Percentiles rank a stretch among this genome's conserved stretches.
Conservation (phyloP, 2,113 vertebrate species). For the Crotalus horridus region DNA sequence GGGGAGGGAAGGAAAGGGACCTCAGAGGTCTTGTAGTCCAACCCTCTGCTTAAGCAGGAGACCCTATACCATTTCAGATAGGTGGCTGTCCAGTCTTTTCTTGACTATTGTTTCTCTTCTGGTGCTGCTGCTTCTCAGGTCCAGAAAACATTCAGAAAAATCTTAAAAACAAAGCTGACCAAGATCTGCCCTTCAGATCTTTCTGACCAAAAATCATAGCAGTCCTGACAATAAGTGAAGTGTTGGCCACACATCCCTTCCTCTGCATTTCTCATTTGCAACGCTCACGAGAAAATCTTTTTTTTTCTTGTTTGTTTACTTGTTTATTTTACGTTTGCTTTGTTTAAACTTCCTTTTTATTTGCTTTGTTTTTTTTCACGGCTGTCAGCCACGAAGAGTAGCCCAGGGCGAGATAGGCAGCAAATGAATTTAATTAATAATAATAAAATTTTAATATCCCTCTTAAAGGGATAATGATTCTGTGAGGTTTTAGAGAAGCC, state of each 20-base stretch:
- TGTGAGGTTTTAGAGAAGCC: neutral
- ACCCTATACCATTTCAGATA: too few relatives aligned
- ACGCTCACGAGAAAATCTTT: neutral
- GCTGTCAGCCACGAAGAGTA: too few relatives aligned
- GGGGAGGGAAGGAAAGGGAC: too few relatives aligned
- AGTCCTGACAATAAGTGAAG: neutral
- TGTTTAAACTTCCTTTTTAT: too few relatives aligned
- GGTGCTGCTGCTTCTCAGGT: neutral
- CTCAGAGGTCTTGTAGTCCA: too few relatives aligned
- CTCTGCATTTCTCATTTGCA: neutral
- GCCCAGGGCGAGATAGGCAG: too few relatives aligned
- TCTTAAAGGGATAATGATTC: neutral
- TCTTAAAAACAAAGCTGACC: neutral
- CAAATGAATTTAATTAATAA: too few relatives aligned
- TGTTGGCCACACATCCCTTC: neutral
- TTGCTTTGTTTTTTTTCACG: too few relatives aligned
- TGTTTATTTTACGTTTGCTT: too few relatives aligned
- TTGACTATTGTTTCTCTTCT: neutral
- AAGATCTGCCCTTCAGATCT: neutral
- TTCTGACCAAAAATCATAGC: neutral
- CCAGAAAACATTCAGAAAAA: neutral
- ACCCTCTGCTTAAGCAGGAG: too few relatives aligned
- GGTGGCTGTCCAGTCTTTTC: too few relatives aligned
- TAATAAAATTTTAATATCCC: neutral
- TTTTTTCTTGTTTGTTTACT: too few relatives aligned